Conservation (phyloP, 2,113 vertebrate genomes). For the Cyphomyrus plagiostoma region DNA sequence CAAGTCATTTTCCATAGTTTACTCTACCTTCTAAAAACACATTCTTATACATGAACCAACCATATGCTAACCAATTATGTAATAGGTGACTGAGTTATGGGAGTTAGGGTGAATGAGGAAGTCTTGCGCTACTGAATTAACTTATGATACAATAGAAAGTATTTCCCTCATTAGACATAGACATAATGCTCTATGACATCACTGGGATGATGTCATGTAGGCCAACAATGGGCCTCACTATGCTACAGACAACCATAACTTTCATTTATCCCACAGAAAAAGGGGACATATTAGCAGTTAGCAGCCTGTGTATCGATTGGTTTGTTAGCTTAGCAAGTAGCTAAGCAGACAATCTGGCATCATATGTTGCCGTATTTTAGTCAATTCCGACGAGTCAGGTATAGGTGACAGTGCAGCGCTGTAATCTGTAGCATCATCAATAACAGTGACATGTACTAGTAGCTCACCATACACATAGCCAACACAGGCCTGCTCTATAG, state of each 20-base stretch:
- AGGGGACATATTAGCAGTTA: not conserved
- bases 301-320: not conserved
- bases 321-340: not conserved
- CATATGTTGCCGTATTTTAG: not conserved
- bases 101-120: not conserved
- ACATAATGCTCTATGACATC: not conserved
- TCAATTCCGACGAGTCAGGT: not conserved
- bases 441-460: not conserved
- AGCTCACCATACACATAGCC: constrained; percentile 88
- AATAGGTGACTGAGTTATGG: not conserved
- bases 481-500: constrained; percentile 81
- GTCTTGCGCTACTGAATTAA: not conserved
- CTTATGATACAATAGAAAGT: not conserved
- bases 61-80: not conserved
- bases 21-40: not conserved
- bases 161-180: not conserved
- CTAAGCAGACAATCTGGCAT: not conserved
- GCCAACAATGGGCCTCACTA: not conserved
- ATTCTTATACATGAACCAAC: not conserved
- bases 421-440: not conserved
- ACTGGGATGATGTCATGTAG: not conserved
- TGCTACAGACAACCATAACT: not conserved
- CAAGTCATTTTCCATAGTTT: not conserved
- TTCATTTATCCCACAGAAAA: not conserved
- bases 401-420: not conserved